These are phyloP conservation scores for Thera obeliscata DNA, from an alignment of 2,888 invertebrate genomes.

Conservation along the genomic window DNA sequence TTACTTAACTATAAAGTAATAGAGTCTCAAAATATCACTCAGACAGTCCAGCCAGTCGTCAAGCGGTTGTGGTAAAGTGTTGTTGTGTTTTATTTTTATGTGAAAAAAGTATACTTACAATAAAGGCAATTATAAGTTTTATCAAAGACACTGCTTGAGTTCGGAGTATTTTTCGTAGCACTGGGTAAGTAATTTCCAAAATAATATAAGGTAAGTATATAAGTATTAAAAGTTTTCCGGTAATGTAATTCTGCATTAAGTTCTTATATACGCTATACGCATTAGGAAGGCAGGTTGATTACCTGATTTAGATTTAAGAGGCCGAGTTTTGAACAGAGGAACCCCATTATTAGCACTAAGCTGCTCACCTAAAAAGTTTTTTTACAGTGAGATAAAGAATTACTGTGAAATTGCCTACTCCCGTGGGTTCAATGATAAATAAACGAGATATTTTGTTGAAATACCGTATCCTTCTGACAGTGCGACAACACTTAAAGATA, in stretches of 20 bases:
- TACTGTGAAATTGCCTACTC: not conserved
- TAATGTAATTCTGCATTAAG: too few species aligned
- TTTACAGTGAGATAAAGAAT: not conserved
- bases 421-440: not conserved
- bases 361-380: too few species aligned
- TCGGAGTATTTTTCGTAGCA: not conserved
- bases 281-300: too few species aligned
- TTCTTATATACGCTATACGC: too few species aligned
- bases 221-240: too few species aligned
- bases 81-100: slow-evolving; percentile 16
- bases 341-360: too few species aligned
- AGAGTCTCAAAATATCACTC: slow-evolving; percentile 16
- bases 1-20: not conserved
- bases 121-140: not conserved
- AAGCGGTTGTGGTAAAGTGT: slow-evolving; percentile 14
- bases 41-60: slow-evolving; percentile 22
- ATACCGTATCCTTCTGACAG: slow-evolving; percentile 1
- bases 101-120: not conserved
- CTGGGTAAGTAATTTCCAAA: not conserved
- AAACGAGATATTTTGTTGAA: not conserved
- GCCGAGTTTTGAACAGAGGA: too few species aligned
- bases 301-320: too few species aligned
- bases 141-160: not conserved
- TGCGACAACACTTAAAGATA: slow-evolving; percentile 20
- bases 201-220: not conserved